A percentile compares a stretch with the other conserved stretches of the same genome.
phyloP scores from a whole-genome alignment of 2,888 invertebrate genomes.

The Nymphalis polychloros region DNA sequence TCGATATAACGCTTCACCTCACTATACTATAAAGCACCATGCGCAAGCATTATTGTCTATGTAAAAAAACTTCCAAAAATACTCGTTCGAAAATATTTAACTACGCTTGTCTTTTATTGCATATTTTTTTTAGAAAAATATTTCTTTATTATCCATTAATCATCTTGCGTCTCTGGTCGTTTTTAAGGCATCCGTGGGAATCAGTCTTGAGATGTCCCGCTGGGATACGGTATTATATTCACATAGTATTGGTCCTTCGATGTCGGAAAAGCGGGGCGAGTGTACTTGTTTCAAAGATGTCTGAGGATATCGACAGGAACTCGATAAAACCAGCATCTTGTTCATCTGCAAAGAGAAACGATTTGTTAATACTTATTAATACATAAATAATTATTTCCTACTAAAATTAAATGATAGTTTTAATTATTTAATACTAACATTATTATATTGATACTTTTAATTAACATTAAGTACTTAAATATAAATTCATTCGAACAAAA shows the following conservation, averaged over 20 bases:
- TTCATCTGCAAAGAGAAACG: conserved; percentile 60
- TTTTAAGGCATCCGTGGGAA: conserved; percentile 65
- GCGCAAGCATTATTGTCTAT: conserved; percentile 45
- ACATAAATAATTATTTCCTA: not conserved
- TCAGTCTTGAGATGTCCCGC: conserved; percentile 62
- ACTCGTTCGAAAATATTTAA: conserved; percentile 47
- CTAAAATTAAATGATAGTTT: too few relatives aligned
- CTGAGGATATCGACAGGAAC: conserved; percentile 44
- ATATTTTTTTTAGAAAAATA: conserved; percentile 56
- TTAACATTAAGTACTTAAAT: conserved; percentile 23
- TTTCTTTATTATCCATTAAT: conserved; percentile 48
- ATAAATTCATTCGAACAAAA: conserved; percentile 31
- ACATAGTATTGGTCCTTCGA: conserved; percentile 50
- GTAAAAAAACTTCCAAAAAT: conserved; percentile 58
- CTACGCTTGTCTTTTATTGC: conserved; percentile 54
- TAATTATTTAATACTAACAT: not conserved
- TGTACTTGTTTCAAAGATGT: conserved; percentile 31
- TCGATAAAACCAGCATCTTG: conserved; percentile 66
- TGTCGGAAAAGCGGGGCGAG: conserved; percentile 24
- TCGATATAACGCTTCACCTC: conserved; percentile 60
- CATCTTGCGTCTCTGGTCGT: conserved; percentile 66
- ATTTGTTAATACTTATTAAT: conserved; percentile 17
- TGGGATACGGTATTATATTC: conserved; percentile 39
- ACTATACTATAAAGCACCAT: conserved; percentile 68
- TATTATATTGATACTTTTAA: not conserved